phyloP scores from a whole-genome alignment of 2,797 vertebrate genomes.

The Falco concolor region DNA sequence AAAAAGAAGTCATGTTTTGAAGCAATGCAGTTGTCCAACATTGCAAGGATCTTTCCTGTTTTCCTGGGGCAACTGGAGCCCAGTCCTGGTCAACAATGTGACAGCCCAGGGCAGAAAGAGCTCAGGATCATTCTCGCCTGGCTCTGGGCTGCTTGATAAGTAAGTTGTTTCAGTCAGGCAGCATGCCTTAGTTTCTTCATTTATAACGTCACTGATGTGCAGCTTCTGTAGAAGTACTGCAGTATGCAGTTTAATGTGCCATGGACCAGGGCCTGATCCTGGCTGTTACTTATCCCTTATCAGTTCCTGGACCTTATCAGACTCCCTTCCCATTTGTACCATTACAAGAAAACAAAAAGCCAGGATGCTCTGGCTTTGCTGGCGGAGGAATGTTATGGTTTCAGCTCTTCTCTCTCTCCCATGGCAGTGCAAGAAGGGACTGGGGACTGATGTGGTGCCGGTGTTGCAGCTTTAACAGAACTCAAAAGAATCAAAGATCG shows the following conservation, averaged over 20 bases:
- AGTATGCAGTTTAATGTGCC: background rate
- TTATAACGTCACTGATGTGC: accelerated
- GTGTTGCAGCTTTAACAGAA: background rate
- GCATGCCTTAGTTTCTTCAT: background rate
- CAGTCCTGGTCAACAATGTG: no score
- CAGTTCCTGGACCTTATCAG: background rate
- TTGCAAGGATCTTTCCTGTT: background rate
- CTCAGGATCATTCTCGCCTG: background rate
- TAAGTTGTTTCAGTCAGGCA: background rate
- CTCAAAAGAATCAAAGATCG: background rate
- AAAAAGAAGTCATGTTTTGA: background rate
- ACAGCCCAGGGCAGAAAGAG: background rate
- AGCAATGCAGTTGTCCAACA: background rate
- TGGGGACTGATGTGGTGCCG: background rate
- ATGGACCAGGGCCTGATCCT: background rate
- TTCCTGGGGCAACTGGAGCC: background rate
- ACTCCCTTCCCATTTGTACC: background rate
- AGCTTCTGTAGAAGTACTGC: background rate
- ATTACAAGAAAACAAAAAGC: background rate
- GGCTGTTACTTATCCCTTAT: background rate
- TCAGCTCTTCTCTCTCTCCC: background rate
- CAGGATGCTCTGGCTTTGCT: background rate
- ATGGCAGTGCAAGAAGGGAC: background rate
- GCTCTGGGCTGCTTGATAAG: background rate
- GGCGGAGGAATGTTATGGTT: background rate